Base-by-base conservation (phyloP, 2,888 invertebrate species). In the Coenonympha glycerion region DNA sequence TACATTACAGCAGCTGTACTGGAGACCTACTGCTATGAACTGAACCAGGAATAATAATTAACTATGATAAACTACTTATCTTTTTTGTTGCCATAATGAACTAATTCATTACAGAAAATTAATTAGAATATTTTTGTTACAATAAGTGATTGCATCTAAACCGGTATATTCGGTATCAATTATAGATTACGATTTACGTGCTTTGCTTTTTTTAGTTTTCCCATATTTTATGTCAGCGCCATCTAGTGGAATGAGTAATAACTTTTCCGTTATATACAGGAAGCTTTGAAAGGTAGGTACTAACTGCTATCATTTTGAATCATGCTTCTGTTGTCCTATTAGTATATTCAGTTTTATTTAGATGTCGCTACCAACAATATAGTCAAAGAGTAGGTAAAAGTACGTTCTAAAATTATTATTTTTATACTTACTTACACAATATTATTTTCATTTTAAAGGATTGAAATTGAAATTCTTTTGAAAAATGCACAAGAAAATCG, bases 301-400 rank as follows among this genome's bases (percentile, higher is more conserved):
- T n/a, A n/a, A n/a, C n/a, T n/a, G n/a, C n/a, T n/a, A n/a, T n/a
- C n/a, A n/a, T n/a, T n/a, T n/a, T n/a, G n/a, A n/a, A n/a, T n/a
- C n/a, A n/a, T n/a, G n/a, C n/a, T n/a, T n/a, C n/a, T n/a, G n/a
- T 3, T 2, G 18, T 37, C 13, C 1, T 36, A 19, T 0, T 19
- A 5, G 36, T 19, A 19, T 4, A 36, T 1, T 1, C 22, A 37
- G 2, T 13, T 18, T 18, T 6, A n/a, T 18, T 18, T 41, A 41
- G 41, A 28, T 41, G 41, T 41, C 41, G 13, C 41, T 22, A 19
- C 2, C 36, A 11, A n/a, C n/a, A n/a, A n/a, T n/a, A n/a, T n/a
- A n/a, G n/a, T n/a, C n/a, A n/a, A n/a, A n/a, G n/a, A n/a, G n/a
- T n/a, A n/a, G n/a, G n/a, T n/a, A n/a, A n/a, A n/a, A n/a, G n/a